Percentiles rank a stretch among this genome's conserved stretches.
These are phyloP conservation scores for Drosophila carrolli DNA, from an alignment of 1,140 invertebrate genomes.

Conservation along the genomic window DNA sequence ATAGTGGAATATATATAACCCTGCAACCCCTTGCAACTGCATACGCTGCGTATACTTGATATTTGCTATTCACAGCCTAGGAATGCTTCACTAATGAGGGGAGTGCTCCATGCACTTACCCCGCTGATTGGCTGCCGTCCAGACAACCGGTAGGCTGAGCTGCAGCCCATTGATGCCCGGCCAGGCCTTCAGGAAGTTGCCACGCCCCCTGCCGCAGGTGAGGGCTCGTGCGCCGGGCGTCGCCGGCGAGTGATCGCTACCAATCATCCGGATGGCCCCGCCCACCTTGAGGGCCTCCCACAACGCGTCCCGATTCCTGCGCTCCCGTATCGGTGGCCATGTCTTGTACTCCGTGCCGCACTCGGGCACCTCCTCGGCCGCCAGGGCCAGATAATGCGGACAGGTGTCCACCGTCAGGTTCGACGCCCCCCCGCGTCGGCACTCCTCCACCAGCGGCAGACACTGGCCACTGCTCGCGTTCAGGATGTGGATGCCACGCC, in stretches of 20 bases:
- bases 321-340: constrained; percentile 89
- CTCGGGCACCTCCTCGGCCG: constrained; percentile 87
- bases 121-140: constrained; percentile 86
- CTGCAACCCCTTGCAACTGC: no score
- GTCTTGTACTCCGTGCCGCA: constrained; percentile 89
- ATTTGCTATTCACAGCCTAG: constrained; percentile 44
- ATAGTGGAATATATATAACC: no score
- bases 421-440: constrained; percentile 84
- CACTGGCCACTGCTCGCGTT: constrained; percentile 89
- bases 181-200: constrained; percentile 89
- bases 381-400: constrained; percentile 89
- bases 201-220: constrained; percentile 83
- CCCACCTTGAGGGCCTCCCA: constrained; percentile 86
- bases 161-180: constrained; percentile 91
- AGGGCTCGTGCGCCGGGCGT: constrained; percentile 87
- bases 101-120: constrained; percentile 1
- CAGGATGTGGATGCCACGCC: constrained; percentile 89
- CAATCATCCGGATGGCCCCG: constrained; percentile 86
- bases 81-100: neutral
- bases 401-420: constrained; percentile 89
- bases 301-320: constrained; percentile 87
- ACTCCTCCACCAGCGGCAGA: constrained; percentile 84
- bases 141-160: constrained; percentile 89
- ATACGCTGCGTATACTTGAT: constrained; percentile 25
- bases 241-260: constrained; percentile 90